Conservation (phyloP, 2,888 invertebrate genomes). For the Cerceris rybyensis region DNA sequence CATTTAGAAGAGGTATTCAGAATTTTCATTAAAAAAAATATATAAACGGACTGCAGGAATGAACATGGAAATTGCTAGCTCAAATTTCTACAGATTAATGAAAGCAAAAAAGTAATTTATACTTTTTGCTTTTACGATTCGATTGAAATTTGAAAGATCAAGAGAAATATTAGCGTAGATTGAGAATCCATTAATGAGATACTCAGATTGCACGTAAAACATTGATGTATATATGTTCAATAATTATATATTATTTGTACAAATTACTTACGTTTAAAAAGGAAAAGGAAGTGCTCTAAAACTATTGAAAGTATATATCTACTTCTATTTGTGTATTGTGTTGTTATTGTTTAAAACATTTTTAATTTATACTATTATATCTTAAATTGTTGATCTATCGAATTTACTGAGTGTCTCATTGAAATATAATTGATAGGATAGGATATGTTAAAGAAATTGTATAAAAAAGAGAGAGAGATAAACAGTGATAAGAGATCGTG, state of each 20-base stretch:
- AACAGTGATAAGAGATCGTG: conserved; percentile 28
- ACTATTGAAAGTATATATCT: not conserved
- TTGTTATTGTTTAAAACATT: conserved; percentile 11
- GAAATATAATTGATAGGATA: conserved; percentile 60
- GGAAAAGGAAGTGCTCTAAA: not conserved
- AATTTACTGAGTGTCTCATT: conserved; percentile 51
- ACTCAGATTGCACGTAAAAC: conserved; percentile 27
- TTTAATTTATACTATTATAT: not conserved
- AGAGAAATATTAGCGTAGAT: conserved; percentile 47
- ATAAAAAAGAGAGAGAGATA: conserved; percentile 32
- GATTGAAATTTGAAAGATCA: conserved; percentile 31
- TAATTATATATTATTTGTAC: not conserved
- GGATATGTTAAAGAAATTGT: conserved; percentile 56
- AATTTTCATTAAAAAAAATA: conserved; percentile 20
- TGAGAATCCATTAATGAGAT: conserved; percentile 38
- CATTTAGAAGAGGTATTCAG: not conserved
- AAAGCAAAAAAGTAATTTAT: not conserved
- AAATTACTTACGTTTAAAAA: conserved; percentile 1
- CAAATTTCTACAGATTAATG: conserved; percentile 40
- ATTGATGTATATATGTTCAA: conserved; percentile 7
- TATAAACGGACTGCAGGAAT: conserved; percentile 24
- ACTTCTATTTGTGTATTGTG: not conserved
- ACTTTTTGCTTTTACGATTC: conserved; percentile 19
- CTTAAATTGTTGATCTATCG: not conserved
- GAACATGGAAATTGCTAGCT: conserved; percentile 25